Conservation (phyloP, 2,113 vertebrate species). For the Prochilodus magdalenae region DNA sequence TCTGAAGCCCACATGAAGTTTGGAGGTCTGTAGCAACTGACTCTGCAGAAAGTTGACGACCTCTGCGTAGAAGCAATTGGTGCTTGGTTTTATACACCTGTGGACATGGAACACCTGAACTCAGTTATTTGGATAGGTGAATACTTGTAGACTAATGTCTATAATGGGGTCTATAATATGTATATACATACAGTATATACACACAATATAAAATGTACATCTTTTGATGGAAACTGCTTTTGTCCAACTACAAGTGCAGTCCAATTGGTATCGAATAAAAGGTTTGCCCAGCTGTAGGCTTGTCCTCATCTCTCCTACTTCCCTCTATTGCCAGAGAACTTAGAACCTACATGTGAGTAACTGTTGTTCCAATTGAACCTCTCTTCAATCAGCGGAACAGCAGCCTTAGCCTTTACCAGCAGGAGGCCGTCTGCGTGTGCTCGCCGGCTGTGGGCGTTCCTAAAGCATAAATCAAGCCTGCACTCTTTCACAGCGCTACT, state of each 20-base stretch:
- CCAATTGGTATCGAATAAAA: background rate
- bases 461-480: background rate
- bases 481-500: background rate
- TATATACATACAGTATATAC: too few species aligned
- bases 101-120: too few species aligned
- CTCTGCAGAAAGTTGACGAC: too few species aligned
- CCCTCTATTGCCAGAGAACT: background rate
- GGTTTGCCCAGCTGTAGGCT: background rate
- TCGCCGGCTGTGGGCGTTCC: background rate
- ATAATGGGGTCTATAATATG: too few species aligned
- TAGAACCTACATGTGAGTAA: background rate
- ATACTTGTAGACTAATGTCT: too few species aligned
- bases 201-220: too few species aligned
- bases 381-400: constrained; percentile 5
- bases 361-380: background rate
- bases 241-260: background rate
- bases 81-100: too few species aligned
- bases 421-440: background rate
- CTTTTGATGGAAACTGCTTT: too few species aligned
- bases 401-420: background rate
- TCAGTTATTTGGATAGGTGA: too few species aligned
- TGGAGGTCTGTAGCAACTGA: too few species aligned
- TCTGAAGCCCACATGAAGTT: too few species aligned
- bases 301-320: background rate
- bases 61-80: too few species aligned